Evolutionary conservation across 2,113 vertebrate species (phyloP).

Genomic region (Melanerpes aurifrons): DNA sequence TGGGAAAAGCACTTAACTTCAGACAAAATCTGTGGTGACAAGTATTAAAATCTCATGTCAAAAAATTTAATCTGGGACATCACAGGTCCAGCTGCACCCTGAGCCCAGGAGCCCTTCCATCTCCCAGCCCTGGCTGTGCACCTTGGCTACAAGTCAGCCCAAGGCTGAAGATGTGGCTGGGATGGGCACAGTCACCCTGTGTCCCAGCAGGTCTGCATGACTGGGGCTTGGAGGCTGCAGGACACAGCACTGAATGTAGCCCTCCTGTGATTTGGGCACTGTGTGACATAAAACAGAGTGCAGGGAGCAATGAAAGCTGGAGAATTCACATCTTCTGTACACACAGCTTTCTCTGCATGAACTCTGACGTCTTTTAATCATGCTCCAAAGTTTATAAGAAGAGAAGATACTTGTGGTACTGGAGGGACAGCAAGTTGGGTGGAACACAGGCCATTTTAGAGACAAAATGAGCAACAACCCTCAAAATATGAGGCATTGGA

Average conservation of each 20-base stretch:
- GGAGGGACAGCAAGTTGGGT: not conserved
- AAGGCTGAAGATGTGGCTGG: not conserved
- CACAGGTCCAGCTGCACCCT: not conserved
- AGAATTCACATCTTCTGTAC: not conserved
- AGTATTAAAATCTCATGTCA: not conserved
- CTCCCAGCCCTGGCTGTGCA: not conserved
- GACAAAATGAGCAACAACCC: not conserved
- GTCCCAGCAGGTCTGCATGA: not conserved
- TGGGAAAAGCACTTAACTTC: not conserved
- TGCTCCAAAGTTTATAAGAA: not conserved
- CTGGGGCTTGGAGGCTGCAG: rapidly evolving
- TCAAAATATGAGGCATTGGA: constrained; percentile 53
- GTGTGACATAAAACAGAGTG: not conserved
- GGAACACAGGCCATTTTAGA: not conserved
- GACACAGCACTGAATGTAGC: not conserved
- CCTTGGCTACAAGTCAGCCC: not conserved
- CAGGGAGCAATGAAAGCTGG: not conserved
- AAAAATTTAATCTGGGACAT: constrained; percentile 13
- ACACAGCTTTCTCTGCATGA: not conserved
- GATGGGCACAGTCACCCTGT: not conserved
- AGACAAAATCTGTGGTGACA: constrained; percentile 45
- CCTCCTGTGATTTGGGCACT: not conserved
- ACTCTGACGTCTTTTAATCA: not conserved
- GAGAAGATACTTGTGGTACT: not conserved
- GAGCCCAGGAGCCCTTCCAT: not conserved